Percentiles rank a stretch among this genome's conserved stretches.
These are phyloP conservation scores for Python bivittatus DNA, from an alignment of 2,113 vertebrate genomes.

Conservation along the genomic window DNA sequence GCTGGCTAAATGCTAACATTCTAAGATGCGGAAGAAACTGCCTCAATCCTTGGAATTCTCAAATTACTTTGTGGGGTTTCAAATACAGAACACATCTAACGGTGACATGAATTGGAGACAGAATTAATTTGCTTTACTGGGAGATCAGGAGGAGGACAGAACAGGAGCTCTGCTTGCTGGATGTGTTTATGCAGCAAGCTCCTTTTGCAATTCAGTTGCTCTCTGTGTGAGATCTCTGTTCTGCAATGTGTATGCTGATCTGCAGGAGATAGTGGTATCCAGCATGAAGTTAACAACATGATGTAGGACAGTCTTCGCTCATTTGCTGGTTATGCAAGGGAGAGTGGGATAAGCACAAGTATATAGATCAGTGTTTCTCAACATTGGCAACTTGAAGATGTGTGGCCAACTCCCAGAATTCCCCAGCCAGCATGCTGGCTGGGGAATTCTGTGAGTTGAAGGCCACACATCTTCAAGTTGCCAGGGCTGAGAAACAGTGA, in stretches of 20 bases:
- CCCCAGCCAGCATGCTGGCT: too few relatives aligned
- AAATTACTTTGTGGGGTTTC: conserved; percentile 1
- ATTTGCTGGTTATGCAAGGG: neutral
- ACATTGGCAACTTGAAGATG: too few relatives aligned
- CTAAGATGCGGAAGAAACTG: conserved; percentile 18
- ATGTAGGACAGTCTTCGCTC: neutral
- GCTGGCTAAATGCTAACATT: neutral
- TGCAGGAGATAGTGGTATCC: neutral
- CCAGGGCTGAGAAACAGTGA: too few relatives aligned
- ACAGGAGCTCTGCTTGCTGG: neutral
- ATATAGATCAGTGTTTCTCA: neutral
- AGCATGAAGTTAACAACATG: neutral
- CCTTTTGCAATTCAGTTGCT: neutral
- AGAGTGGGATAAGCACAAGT: neutral
- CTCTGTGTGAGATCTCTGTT: neutral
- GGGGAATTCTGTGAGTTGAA: too few relatives aligned
- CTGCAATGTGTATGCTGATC: neutral
- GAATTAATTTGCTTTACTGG: neutral
- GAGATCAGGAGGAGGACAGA: neutral
- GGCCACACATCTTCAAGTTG: too few relatives aligned
- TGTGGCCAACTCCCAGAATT: too few relatives aligned
- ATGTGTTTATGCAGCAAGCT: neutral
- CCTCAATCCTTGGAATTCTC: neutral
- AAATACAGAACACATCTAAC: rapidly evolving
- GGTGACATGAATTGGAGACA: conserved; percentile 7